phyloP scores from a whole-genome alignment of 2,113 vertebrate genomes.

The Cheirogaleus medius region DNA sequence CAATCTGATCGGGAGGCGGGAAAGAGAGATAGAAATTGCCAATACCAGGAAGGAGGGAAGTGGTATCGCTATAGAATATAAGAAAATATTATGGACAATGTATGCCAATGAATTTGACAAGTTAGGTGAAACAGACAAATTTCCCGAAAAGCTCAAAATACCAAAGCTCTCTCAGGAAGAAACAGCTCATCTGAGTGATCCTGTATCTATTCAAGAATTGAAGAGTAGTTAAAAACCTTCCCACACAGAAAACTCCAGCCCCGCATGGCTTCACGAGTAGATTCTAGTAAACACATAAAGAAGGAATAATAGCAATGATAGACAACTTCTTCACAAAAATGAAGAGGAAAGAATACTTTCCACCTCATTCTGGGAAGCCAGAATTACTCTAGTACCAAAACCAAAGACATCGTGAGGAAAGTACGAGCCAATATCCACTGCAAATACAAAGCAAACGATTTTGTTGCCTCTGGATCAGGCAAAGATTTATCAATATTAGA shows the following conservation, averaged over 20 bases:
- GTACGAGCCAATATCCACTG: background rate
- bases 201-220: too few relatives aligned
- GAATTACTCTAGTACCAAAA: background rate
- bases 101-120: background rate
- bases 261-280: background rate
- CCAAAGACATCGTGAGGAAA: background rate
- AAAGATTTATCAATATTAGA: background rate
- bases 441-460: background rate
- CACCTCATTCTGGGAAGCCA: background rate
- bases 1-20: background rate
- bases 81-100: background rate
- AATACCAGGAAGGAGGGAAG: background rate
- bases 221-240: background rate
- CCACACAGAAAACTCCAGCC: background rate
- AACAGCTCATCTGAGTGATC: background rate
- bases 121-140: background rate
- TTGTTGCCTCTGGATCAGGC: background rate
- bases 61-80: accelerated
- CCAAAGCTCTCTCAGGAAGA: background rate
- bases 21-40: too few relatives aligned
- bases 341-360: background rate
- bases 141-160: background rate
- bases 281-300: background rate
- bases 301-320: background rate
- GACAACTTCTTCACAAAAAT: background rate